Conservation (phyloP, 2,113 vertebrate genomes). For the Jacana jacana region DNA sequence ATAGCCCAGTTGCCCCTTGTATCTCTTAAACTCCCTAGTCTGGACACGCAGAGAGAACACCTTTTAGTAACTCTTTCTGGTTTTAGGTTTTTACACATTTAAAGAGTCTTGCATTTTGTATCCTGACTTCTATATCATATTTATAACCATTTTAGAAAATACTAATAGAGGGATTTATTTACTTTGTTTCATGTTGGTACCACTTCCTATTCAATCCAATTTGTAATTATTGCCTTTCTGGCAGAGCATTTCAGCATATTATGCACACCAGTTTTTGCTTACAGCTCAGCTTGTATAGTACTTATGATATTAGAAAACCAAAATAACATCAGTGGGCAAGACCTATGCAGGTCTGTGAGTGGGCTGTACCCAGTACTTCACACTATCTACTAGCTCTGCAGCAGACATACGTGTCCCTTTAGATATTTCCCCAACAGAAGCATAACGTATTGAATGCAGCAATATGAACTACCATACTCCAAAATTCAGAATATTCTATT, state of each 20-base stretch:
- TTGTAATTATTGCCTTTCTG: not conserved
- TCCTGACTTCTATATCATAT: not conserved
- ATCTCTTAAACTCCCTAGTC: not conserved
- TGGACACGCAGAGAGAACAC: not conserved
- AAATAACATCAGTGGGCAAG: not conserved
- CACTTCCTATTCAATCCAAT: not conserved
- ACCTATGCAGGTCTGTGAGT: not conserved
- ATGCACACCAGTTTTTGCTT: not conserved
- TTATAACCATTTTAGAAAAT: not conserved
- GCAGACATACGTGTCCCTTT: rapidly evolving
- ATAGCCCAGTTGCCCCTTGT: not conserved
- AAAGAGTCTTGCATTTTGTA: not conserved
- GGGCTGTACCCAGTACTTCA: not conserved
- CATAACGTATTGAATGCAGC: not conserved
- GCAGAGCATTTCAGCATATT: not conserved
- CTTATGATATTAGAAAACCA: not conserved
- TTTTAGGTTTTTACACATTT: not conserved
- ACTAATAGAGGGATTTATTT: not conserved
- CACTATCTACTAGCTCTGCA: not conserved
- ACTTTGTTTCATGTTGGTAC: not conserved
- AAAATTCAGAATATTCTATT: not conserved
- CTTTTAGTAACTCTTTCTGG: not conserved
- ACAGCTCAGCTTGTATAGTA: not conserved
- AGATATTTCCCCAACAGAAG: not conserved
- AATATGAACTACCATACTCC: not conserved